These are phyloP conservation scores for Dunckerocampus dactyliophorus DNA, from an alignment of 2,113 vertebrate species.

Conservation along the genomic window DNA sequence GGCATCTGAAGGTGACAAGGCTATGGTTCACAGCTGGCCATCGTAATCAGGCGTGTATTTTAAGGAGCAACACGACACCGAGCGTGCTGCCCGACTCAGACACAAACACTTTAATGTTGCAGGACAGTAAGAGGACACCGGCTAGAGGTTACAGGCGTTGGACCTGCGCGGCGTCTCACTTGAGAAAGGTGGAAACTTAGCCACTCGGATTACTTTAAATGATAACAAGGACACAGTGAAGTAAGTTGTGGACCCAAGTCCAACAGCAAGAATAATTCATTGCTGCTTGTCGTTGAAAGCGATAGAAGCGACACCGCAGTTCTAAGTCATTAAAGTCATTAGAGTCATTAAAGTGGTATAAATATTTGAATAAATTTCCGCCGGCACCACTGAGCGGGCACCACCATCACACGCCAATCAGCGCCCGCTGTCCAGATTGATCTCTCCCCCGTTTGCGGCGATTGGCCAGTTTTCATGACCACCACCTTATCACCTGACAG, in stretches of 20 bases:
- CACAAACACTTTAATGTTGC: slow-evolving; percentile 17
- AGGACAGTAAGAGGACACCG: slow-evolving; percentile 14
- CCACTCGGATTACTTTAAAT: background rate
- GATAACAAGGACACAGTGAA: background rate
- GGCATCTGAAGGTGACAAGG: slow-evolving; percentile 35
- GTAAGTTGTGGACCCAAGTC: background rate
- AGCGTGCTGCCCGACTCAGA: background rate
- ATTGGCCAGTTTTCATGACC: slow-evolving; percentile 62
- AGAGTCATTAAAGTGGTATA: slow-evolving; percentile 2
- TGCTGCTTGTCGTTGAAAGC: background rate
- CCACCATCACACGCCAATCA: background rate
- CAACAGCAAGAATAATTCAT: slow-evolving; percentile 15
- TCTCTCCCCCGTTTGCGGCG: slow-evolving; percentile 37
- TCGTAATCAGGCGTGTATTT: slow-evolving; percentile 59
- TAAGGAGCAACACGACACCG: slow-evolving; percentile 44
- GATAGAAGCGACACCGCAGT: background rate
- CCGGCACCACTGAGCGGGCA: background rate
- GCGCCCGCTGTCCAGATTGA: slow-evolving; percentile 32
- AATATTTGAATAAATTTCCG: slow-evolving; percentile 36
- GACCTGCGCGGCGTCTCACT: background rate
- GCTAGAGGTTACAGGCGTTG: background rate
- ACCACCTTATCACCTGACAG: slow-evolving; percentile 51
- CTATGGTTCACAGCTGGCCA: slow-evolving; percentile 37
- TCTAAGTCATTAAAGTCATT: too few relatives aligned
- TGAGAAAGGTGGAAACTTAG: background rate